Evolutionary conservation across 2,888 invertebrate species (phyloP).

Genomic region (Crioceris asparagi): DNA sequence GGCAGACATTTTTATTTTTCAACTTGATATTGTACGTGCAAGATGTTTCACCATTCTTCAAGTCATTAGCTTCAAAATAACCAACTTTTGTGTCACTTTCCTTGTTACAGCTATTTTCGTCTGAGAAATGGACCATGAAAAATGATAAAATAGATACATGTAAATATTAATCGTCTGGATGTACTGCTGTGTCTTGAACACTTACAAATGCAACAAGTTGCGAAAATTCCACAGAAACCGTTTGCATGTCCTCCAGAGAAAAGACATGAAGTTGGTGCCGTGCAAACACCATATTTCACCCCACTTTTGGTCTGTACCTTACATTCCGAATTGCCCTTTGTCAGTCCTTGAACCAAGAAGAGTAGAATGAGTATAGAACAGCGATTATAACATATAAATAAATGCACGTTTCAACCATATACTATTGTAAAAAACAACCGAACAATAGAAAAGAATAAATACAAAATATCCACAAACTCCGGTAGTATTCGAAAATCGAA

Average conservation of each 20-base stretch:
- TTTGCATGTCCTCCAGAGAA: constrained; percentile 20
- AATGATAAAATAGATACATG: not conserved
- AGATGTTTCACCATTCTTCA: constrained; percentile 39
- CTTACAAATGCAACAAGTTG: constrained; percentile 27
- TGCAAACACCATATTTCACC: constrained; percentile 21
- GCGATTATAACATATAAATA: too few relatives aligned
- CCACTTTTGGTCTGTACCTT: constrained; percentile 16
- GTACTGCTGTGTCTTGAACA: constrained; percentile 3
- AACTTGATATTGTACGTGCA: constrained; percentile 47
- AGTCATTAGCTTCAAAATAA: constrained; percentile 29
- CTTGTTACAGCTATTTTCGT: constrained; percentile 22
- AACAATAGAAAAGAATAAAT: too few relatives aligned
- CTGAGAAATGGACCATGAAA: constrained; percentile 8
- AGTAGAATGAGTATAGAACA: too few relatives aligned
- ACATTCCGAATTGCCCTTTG: constrained; percentile 18
- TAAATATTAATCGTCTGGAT: not conserved
- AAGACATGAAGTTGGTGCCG: constrained; percentile 19
- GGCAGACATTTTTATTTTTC: constrained; percentile 50
- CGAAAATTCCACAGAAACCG: constrained; percentile 21
- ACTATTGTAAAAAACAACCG: too few relatives aligned
- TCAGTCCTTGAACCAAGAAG: too few relatives aligned
- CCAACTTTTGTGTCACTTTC: constrained; percentile 28
- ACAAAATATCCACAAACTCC: too few relatives aligned
- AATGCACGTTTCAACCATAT: too few relatives aligned
- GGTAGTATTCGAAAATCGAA: too few relatives aligned